Evolutionary conservation across 2,888 invertebrate genomes (phyloP).

Genomic region (Limnephilus lunatus): DNA sequence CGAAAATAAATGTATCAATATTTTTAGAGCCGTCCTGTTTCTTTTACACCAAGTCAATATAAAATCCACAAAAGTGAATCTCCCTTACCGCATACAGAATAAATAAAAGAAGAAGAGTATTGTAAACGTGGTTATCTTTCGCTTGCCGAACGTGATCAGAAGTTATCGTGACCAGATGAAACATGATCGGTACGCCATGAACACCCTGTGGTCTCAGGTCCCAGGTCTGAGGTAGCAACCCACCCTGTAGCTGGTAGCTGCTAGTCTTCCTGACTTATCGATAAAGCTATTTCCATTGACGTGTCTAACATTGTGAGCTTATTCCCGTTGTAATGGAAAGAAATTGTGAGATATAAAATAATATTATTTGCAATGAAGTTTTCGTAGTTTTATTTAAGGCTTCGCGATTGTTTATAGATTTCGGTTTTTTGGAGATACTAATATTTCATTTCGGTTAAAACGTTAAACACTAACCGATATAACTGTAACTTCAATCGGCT

Average conservation of each 20-base stretch:
- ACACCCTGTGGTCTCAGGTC: background rate
- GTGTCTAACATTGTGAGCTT: background rate
- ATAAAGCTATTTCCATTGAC: constrained; percentile 17
- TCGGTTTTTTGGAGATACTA: background rate
- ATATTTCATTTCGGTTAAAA: background rate
- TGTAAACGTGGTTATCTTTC: constrained; percentile 18
- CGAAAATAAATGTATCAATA: background rate
- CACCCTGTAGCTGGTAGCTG: constrained; percentile 4
- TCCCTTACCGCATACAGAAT: constrained; percentile 15
- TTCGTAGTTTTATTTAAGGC: background rate
- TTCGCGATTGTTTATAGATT: background rate
- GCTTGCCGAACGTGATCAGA: constrained; percentile 30
- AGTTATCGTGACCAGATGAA: constrained; percentile 19
- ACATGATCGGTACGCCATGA: constrained; percentile 13
- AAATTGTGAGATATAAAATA: constrained; percentile 9
- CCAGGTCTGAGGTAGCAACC: background rate
- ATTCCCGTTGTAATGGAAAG: background rate
- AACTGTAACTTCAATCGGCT: no score
- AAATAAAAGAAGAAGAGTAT: background rate
- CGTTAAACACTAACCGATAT: background rate
- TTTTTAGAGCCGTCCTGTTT: background rate
- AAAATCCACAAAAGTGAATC: constrained; percentile 28
- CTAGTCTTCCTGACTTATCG: constrained; percentile 18
- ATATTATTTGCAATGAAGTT: background rate
- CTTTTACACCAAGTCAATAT: background rate